phyloP scores from a whole-genome alignment of 2,888 invertebrate species.

The Apodemia mormo region DNA sequence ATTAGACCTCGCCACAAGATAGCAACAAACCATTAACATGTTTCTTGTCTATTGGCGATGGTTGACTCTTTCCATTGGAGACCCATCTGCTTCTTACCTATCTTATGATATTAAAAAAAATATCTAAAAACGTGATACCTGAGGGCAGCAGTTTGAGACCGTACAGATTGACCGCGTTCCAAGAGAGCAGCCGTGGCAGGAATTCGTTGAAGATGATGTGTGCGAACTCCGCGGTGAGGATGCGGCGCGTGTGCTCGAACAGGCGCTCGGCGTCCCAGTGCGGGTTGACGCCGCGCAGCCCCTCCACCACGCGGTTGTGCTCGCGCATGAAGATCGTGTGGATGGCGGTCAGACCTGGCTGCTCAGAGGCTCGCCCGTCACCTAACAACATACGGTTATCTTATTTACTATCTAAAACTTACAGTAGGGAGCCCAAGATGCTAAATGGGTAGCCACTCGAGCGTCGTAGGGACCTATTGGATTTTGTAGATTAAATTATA shows the following conservation, averaged over 20 bases:
- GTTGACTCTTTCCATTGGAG: too few species aligned
- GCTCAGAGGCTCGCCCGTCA: slow-evolving; percentile 95
- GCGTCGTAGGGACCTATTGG: too few species aligned
- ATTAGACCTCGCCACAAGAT: too few species aligned
- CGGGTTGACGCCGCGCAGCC: slow-evolving; percentile 89
- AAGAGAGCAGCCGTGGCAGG: slow-evolving; percentile 93
- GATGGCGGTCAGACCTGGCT: slow-evolving; percentile 93
- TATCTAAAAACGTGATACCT: slow-evolving; percentile 60
- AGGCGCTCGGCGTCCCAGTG: slow-evolving; percentile 94
- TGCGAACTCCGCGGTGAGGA: slow-evolving; percentile 89
- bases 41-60: too few species aligned
- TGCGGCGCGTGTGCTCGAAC: slow-evolving; percentile 90
- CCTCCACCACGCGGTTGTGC: slow-evolving; percentile 93
- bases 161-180: slow-evolving; percentile 93
- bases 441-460: too few species aligned
- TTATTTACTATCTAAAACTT: too few species aligned
- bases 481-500: too few species aligned
- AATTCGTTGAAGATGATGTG: slow-evolving; percentile 94
- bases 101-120: too few species aligned
- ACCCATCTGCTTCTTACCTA: too few species aligned
- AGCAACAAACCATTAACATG: too few species aligned
- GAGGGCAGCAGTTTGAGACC: slow-evolving; percentile 91
- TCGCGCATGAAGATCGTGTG: slow-evolving; percentile 95
- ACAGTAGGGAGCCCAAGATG: too few species aligned
- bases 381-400: slow-evolving; percentile 58